These are phyloP conservation scores for Cryptotermes secundus DNA, from an alignment of 1,140 invertebrate genomes.

Conservation along the genomic window DNA sequence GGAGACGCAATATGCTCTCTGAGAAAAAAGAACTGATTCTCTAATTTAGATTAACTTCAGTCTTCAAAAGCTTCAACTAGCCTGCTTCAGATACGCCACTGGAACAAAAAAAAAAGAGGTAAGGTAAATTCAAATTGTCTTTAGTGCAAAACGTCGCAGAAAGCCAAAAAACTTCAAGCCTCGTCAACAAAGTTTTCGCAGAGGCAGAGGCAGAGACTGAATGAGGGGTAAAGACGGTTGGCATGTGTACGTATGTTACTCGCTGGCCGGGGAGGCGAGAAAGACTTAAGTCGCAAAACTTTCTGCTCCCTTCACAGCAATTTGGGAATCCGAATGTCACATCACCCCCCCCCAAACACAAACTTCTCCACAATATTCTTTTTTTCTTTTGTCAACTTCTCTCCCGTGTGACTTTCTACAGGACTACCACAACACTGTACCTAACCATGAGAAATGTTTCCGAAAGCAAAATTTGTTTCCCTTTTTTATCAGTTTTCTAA, in stretches of 20 bases:
- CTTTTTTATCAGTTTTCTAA: neutral
- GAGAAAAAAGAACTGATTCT: too few species aligned
- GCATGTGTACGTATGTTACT: too few species aligned
- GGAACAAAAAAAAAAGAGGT: neutral
- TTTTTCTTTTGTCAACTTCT: neutral
- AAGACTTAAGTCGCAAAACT: neutral
- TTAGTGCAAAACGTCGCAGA: neutral
- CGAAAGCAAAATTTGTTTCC: neutral
- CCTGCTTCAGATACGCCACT: neutral
- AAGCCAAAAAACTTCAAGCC: neutral
- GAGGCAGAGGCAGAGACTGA: neutral
- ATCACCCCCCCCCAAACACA: neutral
- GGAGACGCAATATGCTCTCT: too few species aligned
- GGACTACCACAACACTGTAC: neutral
- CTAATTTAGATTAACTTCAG: too few species aligned
- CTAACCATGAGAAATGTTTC: neutral
- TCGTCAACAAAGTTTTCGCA: neutral
- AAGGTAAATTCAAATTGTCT: neutral
- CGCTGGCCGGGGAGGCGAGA: neutral
- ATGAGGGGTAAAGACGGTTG: neutral
- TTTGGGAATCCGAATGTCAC: constrained; percentile 13
- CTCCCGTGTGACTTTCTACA: neutral
- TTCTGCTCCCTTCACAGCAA: neutral
- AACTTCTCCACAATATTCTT: neutral
- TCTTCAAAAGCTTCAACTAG: too few species aligned